Evolutionary conservation across 1,140 invertebrate genomes (phyloP), one percentile per base, ranked within the genome.

Genomic region (Hormaphis cornu): DNA sequence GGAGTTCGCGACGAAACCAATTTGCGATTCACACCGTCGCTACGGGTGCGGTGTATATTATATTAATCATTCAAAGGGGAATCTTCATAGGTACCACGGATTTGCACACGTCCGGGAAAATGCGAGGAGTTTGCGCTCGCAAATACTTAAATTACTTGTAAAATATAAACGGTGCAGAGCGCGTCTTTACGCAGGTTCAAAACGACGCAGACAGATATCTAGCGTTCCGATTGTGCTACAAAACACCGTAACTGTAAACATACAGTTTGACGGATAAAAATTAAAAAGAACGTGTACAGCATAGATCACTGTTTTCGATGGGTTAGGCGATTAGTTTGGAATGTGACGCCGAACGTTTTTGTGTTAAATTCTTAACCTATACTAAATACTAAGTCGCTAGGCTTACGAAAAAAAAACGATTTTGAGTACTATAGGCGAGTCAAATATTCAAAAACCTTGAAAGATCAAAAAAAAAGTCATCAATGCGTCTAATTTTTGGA

Each of bases 61-160:
- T 46, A 66, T 66, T 66, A 66, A 66, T 66, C 44, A 66, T 66
- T 66, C 61, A 48, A 22, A 20, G 18, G 61, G 50, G 61, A 66
- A 66, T 48, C 35, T 33, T 66, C 44, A 33, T 66, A n/a, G n/a
- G n/a, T n/a, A 4, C 18, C 28, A 22, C 61, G 61, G 61, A 48
- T 66, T 50, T 48, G 26, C 28, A 48, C 61, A 50, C 40, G 26
- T 58, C n/a, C 52, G 4, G 18, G 16, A 18, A n/a, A 53, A 33
- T 12, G 2, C 30, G 10, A 37, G 53, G 8, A 8, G 14, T 1
- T 37, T 33, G 4, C 30, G 9, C 4, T 48, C 28, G 30, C 33
- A 35, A 63, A 63, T 48, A 48, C 10, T 63, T 48, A 48, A 48
- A 63, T 63, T 44, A 14, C 10, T 14, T 48, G 44, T 63, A n/a